Evolutionary conservation across 2,113 vertebrate species (phyloP).

Genomic region (Himantopus leucocephalus): DNA sequence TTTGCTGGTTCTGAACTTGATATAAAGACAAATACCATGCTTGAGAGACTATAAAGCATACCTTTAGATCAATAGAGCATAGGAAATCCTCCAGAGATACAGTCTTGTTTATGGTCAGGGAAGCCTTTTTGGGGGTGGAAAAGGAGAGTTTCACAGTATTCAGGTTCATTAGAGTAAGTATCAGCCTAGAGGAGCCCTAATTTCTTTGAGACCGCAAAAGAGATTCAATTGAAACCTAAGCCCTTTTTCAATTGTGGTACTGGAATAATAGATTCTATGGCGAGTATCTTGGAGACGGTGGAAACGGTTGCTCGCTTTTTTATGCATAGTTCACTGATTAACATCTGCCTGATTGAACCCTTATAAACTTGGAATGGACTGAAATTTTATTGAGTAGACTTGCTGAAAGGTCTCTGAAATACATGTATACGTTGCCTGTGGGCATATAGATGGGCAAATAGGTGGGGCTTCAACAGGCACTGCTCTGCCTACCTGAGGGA

Average conservation of each 20-base stretch:
- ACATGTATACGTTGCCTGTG: not conserved
- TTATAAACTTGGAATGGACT: conserved; percentile 59
- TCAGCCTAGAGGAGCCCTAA: conserved; percentile 55
- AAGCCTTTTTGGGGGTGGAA: conserved; percentile 42
- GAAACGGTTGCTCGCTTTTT: conserved; percentile 69
- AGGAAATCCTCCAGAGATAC: conserved; percentile 63
- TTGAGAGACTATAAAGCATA: not conserved
- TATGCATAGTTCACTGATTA: conserved; percentile 62
- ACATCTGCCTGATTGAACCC: conserved; percentile 65
- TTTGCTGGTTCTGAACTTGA: conserved; percentile 27
- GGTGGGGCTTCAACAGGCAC: not conserved
- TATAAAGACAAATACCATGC: conserved; percentile 24
- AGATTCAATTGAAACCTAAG: conserved; percentile 54
- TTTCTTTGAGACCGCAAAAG: conserved; percentile 41
- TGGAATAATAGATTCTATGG: conserved; percentile 55
- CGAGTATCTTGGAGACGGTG: conserved; percentile 68
- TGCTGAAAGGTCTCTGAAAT: conserved; percentile 60
- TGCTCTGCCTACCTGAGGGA: not conserved
- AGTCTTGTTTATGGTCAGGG: conserved; percentile 42
- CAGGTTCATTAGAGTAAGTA: conserved; percentile 59
- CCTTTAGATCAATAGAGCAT: conserved; percentile 5
- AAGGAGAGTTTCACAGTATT: conserved; percentile 58
- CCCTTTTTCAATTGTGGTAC: conserved; percentile 51
- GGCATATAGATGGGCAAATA: not conserved
- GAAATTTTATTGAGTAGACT: conserved; percentile 53